Evolutionary conservation across 2,113 vertebrate genomes (phyloP).

Genomic region (Ahaetulla prasina): DNA sequence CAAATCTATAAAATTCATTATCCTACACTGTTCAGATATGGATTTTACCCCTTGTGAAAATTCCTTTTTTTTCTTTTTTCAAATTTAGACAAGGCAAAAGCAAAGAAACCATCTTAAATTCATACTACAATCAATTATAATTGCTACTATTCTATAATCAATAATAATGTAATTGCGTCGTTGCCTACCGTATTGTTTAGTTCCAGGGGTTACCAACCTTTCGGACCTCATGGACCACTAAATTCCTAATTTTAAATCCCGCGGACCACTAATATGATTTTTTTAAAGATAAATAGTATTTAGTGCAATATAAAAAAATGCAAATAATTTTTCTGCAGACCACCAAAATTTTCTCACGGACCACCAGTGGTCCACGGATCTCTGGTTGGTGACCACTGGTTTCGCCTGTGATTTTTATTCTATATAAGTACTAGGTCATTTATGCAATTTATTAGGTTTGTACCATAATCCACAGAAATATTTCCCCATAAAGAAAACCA

Average conservation of each 20-base stretch:
- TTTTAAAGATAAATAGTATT: too few relatives aligned
- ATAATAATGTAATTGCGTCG: not conserved
- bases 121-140: not conserved
- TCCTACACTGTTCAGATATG: not conserved
- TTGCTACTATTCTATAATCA: not conserved
- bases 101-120: slow-evolving; percentile 23
- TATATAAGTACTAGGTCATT: not conserved
- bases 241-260: too few relatives aligned
- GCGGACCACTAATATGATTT: too few relatives aligned
- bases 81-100: slow-evolving; percentile 39
- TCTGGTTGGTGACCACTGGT: too few relatives aligned
- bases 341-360: too few relatives aligned
- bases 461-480: not conserved
- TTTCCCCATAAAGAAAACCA: not conserved
- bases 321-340: too few relatives aligned
- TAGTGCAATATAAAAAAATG: too few relatives aligned
- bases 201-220: too few relatives aligned
- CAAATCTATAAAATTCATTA: not conserved
- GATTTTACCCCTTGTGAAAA: not conserved
- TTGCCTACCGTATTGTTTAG: not conserved
- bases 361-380: too few relatives aligned
- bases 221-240: too few relatives aligned
- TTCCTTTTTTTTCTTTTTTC: not conserved
- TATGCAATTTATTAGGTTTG: not conserved
- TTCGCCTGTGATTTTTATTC: too few relatives aligned